A percentile compares a stretch with the other conserved stretches of the same genome.
phyloP scores from a whole-genome alignment of 2,797 vertebrate genomes.

The Anguilla marmorata region DNA sequence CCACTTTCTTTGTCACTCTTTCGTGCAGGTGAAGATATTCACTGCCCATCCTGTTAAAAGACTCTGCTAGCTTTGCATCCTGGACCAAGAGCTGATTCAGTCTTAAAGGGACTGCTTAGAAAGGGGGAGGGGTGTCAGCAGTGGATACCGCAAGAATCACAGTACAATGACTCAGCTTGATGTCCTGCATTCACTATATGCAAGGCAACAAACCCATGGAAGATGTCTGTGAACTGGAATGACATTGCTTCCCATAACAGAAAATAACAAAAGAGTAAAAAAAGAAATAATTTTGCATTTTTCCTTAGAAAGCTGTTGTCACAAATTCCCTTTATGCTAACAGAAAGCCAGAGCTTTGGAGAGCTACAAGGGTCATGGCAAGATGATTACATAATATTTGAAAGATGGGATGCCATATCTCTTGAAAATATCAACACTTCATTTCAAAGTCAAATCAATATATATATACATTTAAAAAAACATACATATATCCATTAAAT shows the following conservation, averaged over 20 bases:
- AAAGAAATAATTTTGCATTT: neutral
- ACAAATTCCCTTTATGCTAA: conserved; percentile 10
- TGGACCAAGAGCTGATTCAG: neutral
- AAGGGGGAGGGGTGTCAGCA: neutral
- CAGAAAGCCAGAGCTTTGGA: conserved; percentile 29
- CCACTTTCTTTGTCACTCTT: neutral
- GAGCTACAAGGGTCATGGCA: conserved; percentile 1
- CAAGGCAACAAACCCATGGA: neutral
- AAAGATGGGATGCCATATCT: neutral
- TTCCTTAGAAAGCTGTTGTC: neutral
- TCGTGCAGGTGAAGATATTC: neutral
- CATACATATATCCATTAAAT: neutral
- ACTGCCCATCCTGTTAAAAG: neutral
- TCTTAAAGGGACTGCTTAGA: neutral
- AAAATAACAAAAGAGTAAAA: neutral
- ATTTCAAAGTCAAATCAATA: neutral
- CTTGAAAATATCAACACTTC: neutral
- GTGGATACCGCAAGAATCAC: neutral
- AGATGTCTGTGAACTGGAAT: neutral
- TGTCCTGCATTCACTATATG: neutral
- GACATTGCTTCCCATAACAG: neutral
- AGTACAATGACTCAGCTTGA: neutral
- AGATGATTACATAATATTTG: neutral
- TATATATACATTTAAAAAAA: neutral
- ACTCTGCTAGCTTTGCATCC: neutral